Base-by-base conservation (phyloP, 2,797 vertebrate species). In the Ctenopoma multispine region DNA sequence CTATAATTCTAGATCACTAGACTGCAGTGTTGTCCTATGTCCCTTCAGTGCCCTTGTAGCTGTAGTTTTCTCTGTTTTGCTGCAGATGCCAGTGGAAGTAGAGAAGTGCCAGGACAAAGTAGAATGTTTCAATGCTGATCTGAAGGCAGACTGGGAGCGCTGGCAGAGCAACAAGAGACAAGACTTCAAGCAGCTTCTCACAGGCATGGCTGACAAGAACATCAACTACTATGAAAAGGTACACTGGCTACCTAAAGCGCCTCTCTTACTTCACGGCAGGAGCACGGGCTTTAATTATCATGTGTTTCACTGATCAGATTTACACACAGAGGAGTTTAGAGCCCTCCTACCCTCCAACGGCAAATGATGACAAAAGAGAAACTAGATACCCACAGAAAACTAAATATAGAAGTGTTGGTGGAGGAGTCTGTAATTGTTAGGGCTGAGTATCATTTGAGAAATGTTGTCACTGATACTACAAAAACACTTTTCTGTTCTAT, bases 141-240 rank as follows among this genome's bases (percentile, higher is more conserved):
- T 99, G 84, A 99, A 99, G 86, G 98, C 98, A 0, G 98, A 99
- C 92, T 97, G 97, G 98, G 97, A 99, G 80, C 95, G 98, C 87
- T 99, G 98, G 98, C 97, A 99, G 88, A 96, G 93, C 92, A 97
- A 96, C 90, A 99, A 99, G 92, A 95, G 96, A 29, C 97, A 98
- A 78, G 98, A 99, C 88, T 99, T 99, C 63, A 96, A 97, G 79
- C 97, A 97, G 90, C 94, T 99, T 38, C 95, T 99, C 49, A 96
- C 96, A 57, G 95, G 96, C 63, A 96, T 97, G 95, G 97, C 97
- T 0, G 96, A 99, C 93, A 98, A 95, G 92, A 99, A 99, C 89
- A 96, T 98, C 87, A 96, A 93, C 76, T 95, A 96, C 91, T 99
- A 98, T 1, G 97, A 99, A 84, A 98, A 99, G 98, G 97, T 99